These are phyloP conservation scores for Paracyclopina nana DNA, from an alignment of 1,140 invertebrate genomes.

Conservation along the genomic window DNA sequence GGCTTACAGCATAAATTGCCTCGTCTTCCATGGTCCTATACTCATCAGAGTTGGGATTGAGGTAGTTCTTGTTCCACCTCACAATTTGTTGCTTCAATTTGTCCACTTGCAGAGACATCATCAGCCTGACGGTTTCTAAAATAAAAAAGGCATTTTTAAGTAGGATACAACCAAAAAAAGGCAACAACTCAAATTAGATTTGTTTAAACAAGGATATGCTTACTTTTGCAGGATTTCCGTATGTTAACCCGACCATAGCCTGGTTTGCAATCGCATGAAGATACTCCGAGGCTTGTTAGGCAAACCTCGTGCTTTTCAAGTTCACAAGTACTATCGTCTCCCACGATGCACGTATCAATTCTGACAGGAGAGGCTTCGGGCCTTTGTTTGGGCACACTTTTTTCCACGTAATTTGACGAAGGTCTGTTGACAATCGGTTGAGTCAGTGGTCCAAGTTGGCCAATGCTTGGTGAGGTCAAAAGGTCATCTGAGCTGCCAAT, in stretches of 20 bases:
- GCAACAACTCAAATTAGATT: constrained; percentile 16
- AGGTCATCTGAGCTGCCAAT: too few species aligned
- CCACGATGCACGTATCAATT: constrained; percentile 83
- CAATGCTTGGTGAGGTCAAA: too few species aligned
- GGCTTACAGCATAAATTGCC: constrained; percentile 54
- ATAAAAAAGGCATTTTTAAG: too few species aligned
- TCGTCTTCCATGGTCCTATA: constrained; percentile 64
- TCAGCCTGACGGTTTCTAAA: constrained; percentile 45
- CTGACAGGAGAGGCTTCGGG: constrained; percentile 25
- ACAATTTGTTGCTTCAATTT: constrained; percentile 54
- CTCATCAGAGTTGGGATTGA: constrained; percentile 50
- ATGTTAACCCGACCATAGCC: constrained; percentile 57
- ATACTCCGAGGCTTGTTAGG: constrained; percentile 67
- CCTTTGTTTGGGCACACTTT: too few species aligned
- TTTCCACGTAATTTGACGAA: too few species aligned
- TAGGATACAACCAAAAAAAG: constrained; percentile 7
- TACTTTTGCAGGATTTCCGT: constrained; percentile 52
- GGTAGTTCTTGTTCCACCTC: constrained; percentile 47
- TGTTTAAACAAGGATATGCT: constrained; percentile 20
- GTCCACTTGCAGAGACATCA: constrained; percentile 58
- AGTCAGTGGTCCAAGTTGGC: too few species aligned
- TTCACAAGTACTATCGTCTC: constrained; percentile 77
- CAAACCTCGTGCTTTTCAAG: constrained; percentile 66
- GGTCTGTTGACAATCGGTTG: too few species aligned
- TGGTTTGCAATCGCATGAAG: constrained; percentile 66